A percentile compares a stretch with the other conserved stretches of the same genome.
phyloP scores from a whole-genome alignment of 2,888 invertebrate species.

The Troides aeacus region DNA sequence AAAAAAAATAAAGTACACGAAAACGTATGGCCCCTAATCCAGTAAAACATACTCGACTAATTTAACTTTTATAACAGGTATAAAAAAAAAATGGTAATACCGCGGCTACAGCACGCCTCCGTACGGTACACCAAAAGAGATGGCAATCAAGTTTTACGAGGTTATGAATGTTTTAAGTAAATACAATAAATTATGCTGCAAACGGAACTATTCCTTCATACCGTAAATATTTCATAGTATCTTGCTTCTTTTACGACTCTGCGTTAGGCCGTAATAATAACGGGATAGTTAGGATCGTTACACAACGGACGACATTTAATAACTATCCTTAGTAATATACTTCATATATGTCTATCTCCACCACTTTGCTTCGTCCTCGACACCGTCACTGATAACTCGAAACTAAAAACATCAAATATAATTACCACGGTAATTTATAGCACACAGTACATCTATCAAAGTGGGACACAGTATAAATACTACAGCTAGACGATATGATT shows the following conservation, averaged over 20 bases:
- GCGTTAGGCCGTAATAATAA: no score
- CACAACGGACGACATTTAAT: no score
- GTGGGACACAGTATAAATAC: no score
- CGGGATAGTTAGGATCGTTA: no score
- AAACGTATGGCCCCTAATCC: neutral
- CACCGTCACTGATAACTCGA: no score
- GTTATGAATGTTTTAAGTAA: constrained; percentile 23
- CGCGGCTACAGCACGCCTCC: constrained; percentile 19
- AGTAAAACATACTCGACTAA: constrained; percentile 16
- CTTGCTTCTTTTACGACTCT: neutral
- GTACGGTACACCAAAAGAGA: constrained; percentile 17
- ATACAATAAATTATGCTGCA: constrained; percentile 16
- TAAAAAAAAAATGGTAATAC: constrained; percentile 19
- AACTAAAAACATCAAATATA: no score
- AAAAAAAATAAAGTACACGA: neutral
- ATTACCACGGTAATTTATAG: no score
- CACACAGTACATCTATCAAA: no score
- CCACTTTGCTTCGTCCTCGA: no score
- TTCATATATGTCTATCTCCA: no score
- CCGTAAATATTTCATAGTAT: constrained; percentile 1
- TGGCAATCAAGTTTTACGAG: constrained; percentile 24
- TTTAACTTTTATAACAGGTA: constrained; percentile 21
- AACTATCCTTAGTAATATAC: no score
- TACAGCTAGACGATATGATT: no score
- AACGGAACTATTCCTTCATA: constrained; percentile 5